Evolutionary conservation across 1,140 invertebrate species (phyloP).

Genomic region (Lepidurus packardi): DNA sequence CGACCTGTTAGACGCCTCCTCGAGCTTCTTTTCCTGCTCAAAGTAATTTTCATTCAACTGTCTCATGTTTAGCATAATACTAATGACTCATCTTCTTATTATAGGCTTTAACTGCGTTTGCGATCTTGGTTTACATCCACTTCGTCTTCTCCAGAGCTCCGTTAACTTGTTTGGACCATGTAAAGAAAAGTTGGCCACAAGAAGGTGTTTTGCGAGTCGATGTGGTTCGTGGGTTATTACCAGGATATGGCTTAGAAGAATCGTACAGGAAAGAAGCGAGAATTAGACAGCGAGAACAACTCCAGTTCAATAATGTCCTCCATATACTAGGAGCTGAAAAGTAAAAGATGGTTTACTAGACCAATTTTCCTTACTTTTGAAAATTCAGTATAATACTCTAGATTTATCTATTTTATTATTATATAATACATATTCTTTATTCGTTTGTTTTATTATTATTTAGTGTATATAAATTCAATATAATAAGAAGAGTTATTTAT

Average conservation of each 20-base stretch:
- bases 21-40: slow-evolving; percentile 83
- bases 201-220: slow-evolving; percentile 95
- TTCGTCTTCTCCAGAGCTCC: slow-evolving; percentile 86
- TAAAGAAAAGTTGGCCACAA: slow-evolving; percentile 84
- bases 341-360: slow-evolving; percentile 42
- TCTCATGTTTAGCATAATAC: neutral
- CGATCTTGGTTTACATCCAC: slow-evolving; percentile 90
- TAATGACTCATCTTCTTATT: slow-evolving; percentile 37
- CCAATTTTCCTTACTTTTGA: neutral
- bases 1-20: slow-evolving; percentile 75
- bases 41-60: slow-evolving; percentile 51
- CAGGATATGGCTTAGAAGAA: slow-evolving; percentile 68
- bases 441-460: neutral
- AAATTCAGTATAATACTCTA: neutral
- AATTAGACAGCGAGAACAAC: slow-evolving; percentile 59
- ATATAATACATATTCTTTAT: too few relatives aligned
- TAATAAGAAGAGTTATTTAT: neutral
- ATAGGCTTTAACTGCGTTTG: slow-evolving; percentile 78
- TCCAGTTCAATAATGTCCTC: slow-evolving; percentile 58
- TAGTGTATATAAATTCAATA: neutral
- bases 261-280: slow-evolving; percentile 73
- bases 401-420: neutral
- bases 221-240: slow-evolving; percentile 58
- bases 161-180: slow-evolving; percentile 84
- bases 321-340: slow-evolving; percentile 61